phyloP scores from a whole-genome alignment of 2,797 vertebrate species.

The Sandelia bainsii region DNA sequence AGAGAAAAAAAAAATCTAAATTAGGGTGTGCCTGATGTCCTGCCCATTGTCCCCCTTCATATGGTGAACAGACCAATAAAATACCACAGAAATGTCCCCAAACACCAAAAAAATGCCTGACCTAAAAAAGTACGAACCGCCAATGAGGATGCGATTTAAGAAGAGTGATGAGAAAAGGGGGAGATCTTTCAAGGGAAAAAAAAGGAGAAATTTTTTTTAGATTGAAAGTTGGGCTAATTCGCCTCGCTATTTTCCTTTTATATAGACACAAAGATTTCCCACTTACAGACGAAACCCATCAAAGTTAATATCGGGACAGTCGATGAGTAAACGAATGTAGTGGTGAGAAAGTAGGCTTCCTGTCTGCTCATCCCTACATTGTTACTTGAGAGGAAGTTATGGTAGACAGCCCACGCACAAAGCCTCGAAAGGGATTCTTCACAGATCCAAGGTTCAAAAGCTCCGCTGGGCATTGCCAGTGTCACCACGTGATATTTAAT shows the following conservation, averaged over 20 bases:
- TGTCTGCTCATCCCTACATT: slow-evolving; percentile 72
- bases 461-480: slow-evolving; percentile 78
- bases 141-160: slow-evolving; percentile 77
- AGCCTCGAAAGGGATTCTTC: slow-evolving; percentile 82
- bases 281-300: slow-evolving; percentile 36
- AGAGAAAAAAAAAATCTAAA: slow-evolving; percentile 74
- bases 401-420: slow-evolving; percentile 85
- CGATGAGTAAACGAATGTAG: slow-evolving; percentile 45
- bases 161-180: slow-evolving; percentile 70
- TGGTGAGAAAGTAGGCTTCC: slow-evolving; percentile 62
- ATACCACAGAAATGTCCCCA: slow-evolving; percentile 67
- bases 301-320: slow-evolving; percentile 68
- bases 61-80: slow-evolving; percentile 66
- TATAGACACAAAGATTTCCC: slow-evolving; percentile 52
- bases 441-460: slow-evolving; percentile 83
- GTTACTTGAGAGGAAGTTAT: slow-evolving; percentile 81
- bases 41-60: slow-evolving; percentile 72
- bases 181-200: slow-evolving; percentile 60
- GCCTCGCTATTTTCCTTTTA: slow-evolving; percentile 49
- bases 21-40: slow-evolving; percentile 79
- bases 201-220: slow-evolving; percentile 46
- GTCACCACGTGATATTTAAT: slow-evolving; percentile 78
- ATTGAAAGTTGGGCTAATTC: slow-evolving; percentile 64
- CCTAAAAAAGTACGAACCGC: slow-evolving; percentile 72
- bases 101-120: slow-evolving; percentile 64